Conservation (phyloP, 2,888 invertebrate species). For the Horisme vitalbata region DNA sequence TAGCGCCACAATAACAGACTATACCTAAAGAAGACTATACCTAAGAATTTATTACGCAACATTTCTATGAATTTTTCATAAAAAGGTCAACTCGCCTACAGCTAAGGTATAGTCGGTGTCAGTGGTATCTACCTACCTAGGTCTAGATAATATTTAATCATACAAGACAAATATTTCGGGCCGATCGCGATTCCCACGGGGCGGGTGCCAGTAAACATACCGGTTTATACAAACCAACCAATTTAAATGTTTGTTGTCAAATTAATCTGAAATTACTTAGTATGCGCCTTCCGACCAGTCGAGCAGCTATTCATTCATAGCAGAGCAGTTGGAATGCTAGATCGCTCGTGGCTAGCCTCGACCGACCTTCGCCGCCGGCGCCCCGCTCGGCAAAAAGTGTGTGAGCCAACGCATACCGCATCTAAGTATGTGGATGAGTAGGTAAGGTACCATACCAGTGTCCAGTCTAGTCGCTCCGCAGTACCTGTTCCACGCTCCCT, state of each 20-base stretch:
- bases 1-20: no score
- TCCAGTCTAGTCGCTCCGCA: conserved; percentile 31
- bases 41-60: no score
- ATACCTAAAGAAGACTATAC: no score
- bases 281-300: conserved; percentile 73
- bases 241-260: conserved; percentile 78
- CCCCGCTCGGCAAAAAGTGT: conserved; percentile 54
- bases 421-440: conserved; percentile 57
- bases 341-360: conserved; percentile 72
- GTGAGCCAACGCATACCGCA: conserved; percentile 54
- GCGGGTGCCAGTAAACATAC: conserved; percentile 68
- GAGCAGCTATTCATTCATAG: conserved; percentile 80
- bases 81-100: no score
- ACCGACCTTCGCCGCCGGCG: conserved; percentile 64
- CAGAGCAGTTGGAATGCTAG: conserved; percentile 71
- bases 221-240: conserved; percentile 77
- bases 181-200: conserved; percentile 70
- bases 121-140: no score
- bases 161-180: conserved; percentile 65
- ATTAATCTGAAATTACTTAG: conserved; percentile 78
- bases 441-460: conserved; percentile 39
- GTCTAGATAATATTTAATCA: conserved; percentile 36
- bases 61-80: no score
- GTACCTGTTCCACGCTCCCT: conserved; percentile 39
- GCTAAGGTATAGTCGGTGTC: no score